phyloP scores from a whole-genome alignment of 2,888 invertebrate genomes.

The Eristalis intricaria region DNA sequence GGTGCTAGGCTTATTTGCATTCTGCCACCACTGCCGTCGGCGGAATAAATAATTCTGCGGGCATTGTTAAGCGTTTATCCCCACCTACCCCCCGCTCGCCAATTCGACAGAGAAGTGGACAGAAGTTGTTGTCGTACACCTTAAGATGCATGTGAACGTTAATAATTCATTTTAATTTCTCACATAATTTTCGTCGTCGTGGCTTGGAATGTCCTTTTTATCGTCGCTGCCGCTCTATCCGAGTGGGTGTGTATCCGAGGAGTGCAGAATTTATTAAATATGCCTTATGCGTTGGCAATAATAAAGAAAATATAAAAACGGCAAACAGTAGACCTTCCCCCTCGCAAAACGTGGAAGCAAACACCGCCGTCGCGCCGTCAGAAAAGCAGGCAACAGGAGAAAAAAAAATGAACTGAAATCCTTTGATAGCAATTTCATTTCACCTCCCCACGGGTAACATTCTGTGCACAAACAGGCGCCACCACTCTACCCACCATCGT shows the following conservation, averaged over 20 bases:
- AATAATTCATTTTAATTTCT: constrained; percentile 71
- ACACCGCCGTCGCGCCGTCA: background rate
- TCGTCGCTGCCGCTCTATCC: background rate
- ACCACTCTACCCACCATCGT: background rate
- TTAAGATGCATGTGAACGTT: constrained; percentile 67
- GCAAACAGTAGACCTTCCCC: constrained; percentile 46
- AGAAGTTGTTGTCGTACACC: constrained; percentile 66
- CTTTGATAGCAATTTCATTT: constrained; percentile 65
- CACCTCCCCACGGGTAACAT: constrained; percentile 53
- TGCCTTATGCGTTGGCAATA: constrained; percentile 66
- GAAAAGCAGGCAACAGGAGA: background rate
- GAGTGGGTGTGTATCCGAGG: background rate
- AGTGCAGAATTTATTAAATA: constrained; percentile 59
- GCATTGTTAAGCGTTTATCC: constrained; percentile 55
- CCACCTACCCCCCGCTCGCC: background rate
- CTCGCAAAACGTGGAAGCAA: background rate
- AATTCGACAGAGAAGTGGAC: constrained; percentile 50
- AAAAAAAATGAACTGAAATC: constrained; percentile 39
- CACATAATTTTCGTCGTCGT: constrained; percentile 59
- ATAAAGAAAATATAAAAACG: constrained; percentile 57
- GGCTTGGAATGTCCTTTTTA: constrained; percentile 53
- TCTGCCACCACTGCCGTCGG: constrained; percentile 2
- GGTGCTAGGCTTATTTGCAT: constrained; percentile 48
- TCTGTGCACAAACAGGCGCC: constrained; percentile 50
- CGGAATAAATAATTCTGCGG: constrained; percentile 66